Conservation (phyloP, 2,797 vertebrate genomes). For the Betta splendens region DNA sequence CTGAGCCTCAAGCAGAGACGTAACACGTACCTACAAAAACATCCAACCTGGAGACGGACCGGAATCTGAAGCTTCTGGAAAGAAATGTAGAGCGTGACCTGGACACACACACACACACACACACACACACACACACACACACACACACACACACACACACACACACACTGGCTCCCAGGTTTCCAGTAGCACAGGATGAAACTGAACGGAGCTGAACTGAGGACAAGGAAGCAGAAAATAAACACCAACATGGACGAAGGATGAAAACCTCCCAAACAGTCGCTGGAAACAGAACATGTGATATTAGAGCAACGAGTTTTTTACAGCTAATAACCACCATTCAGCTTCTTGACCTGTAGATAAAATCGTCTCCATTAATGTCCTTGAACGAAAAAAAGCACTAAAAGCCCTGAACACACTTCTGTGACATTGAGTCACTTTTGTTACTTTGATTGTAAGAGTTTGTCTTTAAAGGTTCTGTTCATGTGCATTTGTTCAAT, state of each 20-base stretch:
- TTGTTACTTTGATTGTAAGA: constrained; percentile 3
- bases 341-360: constrained; percentile 50
- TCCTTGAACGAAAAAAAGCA: constrained; percentile 55
- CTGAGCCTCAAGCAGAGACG: not conserved
- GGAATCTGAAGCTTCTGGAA: constrained; percentile 44
- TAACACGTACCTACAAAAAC: not conserved
- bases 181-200: constrained; percentile 37
- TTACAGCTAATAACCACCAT: constrained; percentile 63
- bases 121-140: constrained; percentile 25
- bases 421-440: not conserved
- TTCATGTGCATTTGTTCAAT: constrained; percentile 13
- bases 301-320: constrained; percentile 62
- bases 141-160: constrained; percentile 45
- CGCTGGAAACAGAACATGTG: constrained; percentile 38
- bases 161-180: constrained; percentile 37
- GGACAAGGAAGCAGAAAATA: constrained; percentile 25
- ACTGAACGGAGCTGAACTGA: constrained; percentile 28
- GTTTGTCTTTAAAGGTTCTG: not conserved
- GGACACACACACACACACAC: too few relatives aligned
- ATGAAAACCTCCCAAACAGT: too few relatives aligned
- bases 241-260: constrained; percentile 17
- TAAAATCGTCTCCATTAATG: constrained; percentile 40
- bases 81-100: constrained; percentile 67
- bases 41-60: constrained; percentile 34
- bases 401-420: constrained; percentile 39